A percentile compares a stretch with the other conserved stretches of the same genome.
phyloP scores from a whole-genome alignment of 2,888 invertebrate genomes.

The Amitus sp. region DNA sequence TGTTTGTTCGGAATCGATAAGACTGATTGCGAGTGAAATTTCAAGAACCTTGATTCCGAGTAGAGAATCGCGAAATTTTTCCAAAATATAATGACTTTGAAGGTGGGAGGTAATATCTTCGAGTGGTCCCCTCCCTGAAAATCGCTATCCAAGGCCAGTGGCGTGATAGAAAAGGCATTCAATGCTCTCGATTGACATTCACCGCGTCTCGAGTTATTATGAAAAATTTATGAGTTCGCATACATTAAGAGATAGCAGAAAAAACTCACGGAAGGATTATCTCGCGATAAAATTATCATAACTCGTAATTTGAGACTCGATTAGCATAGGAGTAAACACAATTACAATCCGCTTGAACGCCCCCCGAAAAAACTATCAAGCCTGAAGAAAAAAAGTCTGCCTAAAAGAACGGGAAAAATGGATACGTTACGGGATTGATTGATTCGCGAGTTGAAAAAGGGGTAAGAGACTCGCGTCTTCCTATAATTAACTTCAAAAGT shows the following conservation, averaged over 20 bases:
- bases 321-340: not conserved
- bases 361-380: too few relatives aligned
- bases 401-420: not conserved
- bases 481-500: too few relatives aligned
- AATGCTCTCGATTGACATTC: not conserved
- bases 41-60: too few relatives aligned
- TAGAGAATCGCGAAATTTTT: too few relatives aligned
- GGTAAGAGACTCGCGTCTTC: not conserved
- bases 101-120: too few relatives aligned
- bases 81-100: too few relatives aligned
- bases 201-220: not conserved
- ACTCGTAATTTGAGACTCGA: slow-evolving; percentile 2
- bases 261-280: not conserved
- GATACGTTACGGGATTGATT: not conserved
- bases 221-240: slow-evolving; percentile 6
- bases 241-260: not conserved
- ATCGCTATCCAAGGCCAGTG: not conserved
- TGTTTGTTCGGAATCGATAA: not conserved
- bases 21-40: too few relatives aligned
- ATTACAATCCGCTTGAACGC: not conserved
- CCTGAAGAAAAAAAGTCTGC: not conserved
- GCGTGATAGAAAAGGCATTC: not conserved
- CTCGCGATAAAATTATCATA: slow-evolving; percentile 7
- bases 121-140: too few relatives aligned
- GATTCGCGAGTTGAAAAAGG: not conserved